Percentiles rank a stretch among this genome's conserved stretches.
Conservation (phyloP, 1,140 invertebrate genomes). For the Drosophila rhopaloa region DNA sequence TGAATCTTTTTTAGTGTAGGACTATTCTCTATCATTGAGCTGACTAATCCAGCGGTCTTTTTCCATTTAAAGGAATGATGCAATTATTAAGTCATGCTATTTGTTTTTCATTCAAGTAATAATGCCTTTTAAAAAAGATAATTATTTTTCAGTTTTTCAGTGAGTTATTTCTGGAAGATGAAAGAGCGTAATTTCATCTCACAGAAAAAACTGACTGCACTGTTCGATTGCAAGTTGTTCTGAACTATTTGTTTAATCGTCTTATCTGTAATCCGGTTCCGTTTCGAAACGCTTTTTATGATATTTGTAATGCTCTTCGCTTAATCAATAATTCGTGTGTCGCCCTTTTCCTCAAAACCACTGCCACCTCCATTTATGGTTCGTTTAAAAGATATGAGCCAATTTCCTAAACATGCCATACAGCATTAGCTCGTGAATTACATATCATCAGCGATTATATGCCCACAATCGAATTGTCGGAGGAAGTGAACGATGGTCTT, state of each 20-base stretch:
- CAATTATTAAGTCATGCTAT: too few relatives aligned
- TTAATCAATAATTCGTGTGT: slow-evolving; percentile 70
- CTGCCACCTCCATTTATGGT: too few relatives aligned
- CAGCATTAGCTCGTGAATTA: slow-evolving; percentile 12
- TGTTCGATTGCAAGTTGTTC: background rate
- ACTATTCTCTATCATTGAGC: too few relatives aligned
- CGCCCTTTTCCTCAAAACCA: slow-evolving; percentile 23
- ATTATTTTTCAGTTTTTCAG: too few relatives aligned
- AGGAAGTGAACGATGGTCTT: slow-evolving; percentile 20
- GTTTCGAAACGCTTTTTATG: slow-evolving; percentile 25
- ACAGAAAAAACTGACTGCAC: background rate
- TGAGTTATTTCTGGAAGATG: too few relatives aligned
- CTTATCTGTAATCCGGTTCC: slow-evolving; percentile 43
- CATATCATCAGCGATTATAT: slow-evolving; percentile 22
- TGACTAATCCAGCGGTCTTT: too few relatives aligned
- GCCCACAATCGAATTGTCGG: slow-evolving; percentile 23
- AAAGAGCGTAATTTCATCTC: too few relatives aligned
- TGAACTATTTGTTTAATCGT: slow-evolving; percentile 11
- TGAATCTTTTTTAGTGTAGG: too few relatives aligned
- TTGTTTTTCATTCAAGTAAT: too few relatives aligned
- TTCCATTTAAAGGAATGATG: too few relatives aligned
- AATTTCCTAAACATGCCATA: slow-evolving; percentile 64
- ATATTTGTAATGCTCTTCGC: slow-evolving; percentile 55
- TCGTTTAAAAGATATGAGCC: slow-evolving; percentile 41
- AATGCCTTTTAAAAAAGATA: too few relatives aligned